These are phyloP conservation scores for Spheniscus humboldti DNA, from an alignment of 2,797 vertebrate genomes.

Conservation along the genomic window DNA sequence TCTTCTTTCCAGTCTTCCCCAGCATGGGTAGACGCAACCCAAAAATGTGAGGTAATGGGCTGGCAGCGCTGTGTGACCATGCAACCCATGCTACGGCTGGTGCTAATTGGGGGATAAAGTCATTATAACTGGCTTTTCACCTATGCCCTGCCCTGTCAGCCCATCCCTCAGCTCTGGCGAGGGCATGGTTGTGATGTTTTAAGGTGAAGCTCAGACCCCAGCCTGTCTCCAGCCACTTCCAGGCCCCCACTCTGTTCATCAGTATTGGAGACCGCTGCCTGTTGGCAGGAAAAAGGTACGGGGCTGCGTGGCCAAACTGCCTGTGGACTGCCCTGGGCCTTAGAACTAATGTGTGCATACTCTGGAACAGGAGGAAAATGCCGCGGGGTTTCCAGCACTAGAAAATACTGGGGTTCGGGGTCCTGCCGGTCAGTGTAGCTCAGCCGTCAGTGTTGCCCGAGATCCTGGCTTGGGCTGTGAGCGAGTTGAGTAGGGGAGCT, in stretches of 20 bases:
- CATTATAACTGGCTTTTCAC: not conserved
- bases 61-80: fast-evolving
- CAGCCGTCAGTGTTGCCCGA: not conserved
- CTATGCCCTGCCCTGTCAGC: not conserved
- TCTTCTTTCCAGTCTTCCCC: not conserved
- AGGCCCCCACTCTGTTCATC: not conserved
- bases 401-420: not conserved
- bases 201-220: not conserved
- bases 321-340: not conserved
- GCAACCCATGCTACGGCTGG: not conserved
- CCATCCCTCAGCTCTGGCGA: not conserved
- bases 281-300: not conserved
- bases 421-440: not conserved
- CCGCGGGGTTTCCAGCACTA: not conserved
- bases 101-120: not conserved
- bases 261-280: not conserved
- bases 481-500: not conserved
- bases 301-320: not conserved
- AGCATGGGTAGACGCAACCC: not conserved
- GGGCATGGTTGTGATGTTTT: not conserved
- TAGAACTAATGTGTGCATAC: fast-evolving
- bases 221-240: not conserved
- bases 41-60: not conserved
- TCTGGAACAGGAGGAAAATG: not conserved
- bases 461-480: not conserved